These are phyloP conservation scores for Poliocrania exsul DNA, from an alignment of 2,797 vertebrate species.

Conservation along the genomic window DNA sequence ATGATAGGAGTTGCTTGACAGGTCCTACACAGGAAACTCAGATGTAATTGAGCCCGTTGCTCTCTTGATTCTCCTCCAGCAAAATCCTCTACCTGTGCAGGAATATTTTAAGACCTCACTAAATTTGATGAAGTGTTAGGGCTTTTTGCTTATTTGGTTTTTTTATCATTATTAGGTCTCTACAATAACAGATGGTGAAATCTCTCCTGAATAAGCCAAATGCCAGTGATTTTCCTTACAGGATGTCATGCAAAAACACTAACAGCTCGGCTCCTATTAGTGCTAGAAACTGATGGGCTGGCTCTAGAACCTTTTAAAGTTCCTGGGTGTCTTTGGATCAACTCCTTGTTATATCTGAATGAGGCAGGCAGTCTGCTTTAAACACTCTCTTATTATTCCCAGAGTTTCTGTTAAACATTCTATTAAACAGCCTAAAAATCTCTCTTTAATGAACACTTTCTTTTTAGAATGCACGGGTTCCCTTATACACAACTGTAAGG, in stretches of 20 bases:
- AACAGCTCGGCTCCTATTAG: background rate
- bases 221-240: constrained; percentile 22
- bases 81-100: constrained; percentile 40
- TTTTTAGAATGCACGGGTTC: background rate
- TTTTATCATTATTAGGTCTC: constrained; percentile 12
- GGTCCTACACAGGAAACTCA: constrained; percentile 34
- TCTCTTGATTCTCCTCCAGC: constrained; percentile 41
- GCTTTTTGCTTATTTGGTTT: background rate
- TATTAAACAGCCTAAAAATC: background rate
- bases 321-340: constrained; percentile 2
- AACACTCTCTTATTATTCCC: background rate
- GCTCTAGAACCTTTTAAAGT: constrained; percentile 3
- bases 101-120: constrained; percentile 46
- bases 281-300: background rate
- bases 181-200: constrained; percentile 48
- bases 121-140: constrained; percentile 6
- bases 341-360: background rate
- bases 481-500: background rate
- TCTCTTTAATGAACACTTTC: background rate
- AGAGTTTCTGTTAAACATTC: background rate
- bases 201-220: constrained; percentile 56
- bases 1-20: constrained; percentile 11
- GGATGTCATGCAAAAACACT: constrained; percentile 16
- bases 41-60: constrained; percentile 36
- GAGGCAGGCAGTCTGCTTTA: background rate